Evolutionary conservation across 2,888 invertebrate genomes (phyloP), one percentile per base, ranked within the genome.

Genomic region (Cordylochernes scorpioides): DNA sequence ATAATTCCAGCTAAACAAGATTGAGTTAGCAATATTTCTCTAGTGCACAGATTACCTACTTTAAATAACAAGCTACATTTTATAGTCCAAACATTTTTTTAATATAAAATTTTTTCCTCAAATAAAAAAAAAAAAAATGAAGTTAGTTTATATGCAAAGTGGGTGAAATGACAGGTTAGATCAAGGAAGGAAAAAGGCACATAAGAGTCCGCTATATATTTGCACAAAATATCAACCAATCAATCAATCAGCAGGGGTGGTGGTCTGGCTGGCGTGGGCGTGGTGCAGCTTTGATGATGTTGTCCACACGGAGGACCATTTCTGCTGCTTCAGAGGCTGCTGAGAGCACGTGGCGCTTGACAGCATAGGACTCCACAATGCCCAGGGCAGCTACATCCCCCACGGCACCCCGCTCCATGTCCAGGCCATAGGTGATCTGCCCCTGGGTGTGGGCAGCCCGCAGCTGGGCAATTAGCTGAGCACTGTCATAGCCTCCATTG

Each of bases 401-500:
- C 7, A 86, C 59, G 46, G 64, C 64, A 4, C 91, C 94, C 25
- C 62, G 61, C 6, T 74, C 68, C 80, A 91, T 91, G 51, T 94
- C 82, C 9, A 86, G 61, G 28, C 86, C 86, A 56, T 63, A 63
- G 2, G 71, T 69, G 40, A 51, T 54, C 35, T 72, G 65, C 28
- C 77, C 78, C 44, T 70, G 67, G 21, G 74, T 71, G 53, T 99
- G 94, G 6, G 68, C 65, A 6, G 97, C 91, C 39, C 86, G 61
- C 35, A 99, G 62, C 44, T 82, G 68, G n/a, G 84, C 71, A 31
- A 97, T 62, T 37, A 91, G 62, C 46, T 91, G 82, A 1, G 91
- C 80, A 25, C 88, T 86, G 60, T 99, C 97, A 52, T 77, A 88
- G 34, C 97, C 97, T 33, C 82, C 97, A 58, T 99, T 99, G 55